A percentile compares a stretch with the other conserved stretches of the same genome.
These are phyloP conservation scores for Lerista edwardsae DNA, from an alignment of 2,797 vertebrate genomes.

Conservation along the genomic window DNA sequence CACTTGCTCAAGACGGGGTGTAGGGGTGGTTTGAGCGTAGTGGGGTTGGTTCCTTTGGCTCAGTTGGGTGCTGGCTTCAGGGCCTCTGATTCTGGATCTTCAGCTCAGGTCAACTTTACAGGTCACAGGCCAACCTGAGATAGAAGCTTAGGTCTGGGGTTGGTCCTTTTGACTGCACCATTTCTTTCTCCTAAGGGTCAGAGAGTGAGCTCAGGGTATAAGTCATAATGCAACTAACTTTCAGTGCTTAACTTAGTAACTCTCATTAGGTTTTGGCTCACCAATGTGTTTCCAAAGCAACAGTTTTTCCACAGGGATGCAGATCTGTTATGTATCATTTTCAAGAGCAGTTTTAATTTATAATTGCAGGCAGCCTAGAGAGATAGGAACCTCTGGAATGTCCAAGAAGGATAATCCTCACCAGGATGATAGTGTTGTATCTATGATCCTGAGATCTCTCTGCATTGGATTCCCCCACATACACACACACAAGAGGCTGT, in stretches of 20 bases:
- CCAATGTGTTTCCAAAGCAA: background rate
- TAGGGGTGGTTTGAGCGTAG: too few relatives aligned
- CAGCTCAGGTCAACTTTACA: too few relatives aligned
- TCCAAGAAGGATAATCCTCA: background rate
- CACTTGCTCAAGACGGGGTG: too few relatives aligned
- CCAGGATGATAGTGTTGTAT: background rate
- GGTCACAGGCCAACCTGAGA: too few relatives aligned
- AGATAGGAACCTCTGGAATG: background rate
- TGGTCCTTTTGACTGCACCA: too few relatives aligned
- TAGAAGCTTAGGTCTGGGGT: too few relatives aligned
- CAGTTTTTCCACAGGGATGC: background rate
- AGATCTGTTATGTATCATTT: background rate
- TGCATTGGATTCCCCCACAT: background rate
- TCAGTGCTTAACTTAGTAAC: background rate
- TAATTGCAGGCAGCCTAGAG: background rate
- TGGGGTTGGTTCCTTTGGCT: too few relatives aligned
- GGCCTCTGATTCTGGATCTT: too few relatives aligned
- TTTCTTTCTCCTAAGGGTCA: too few relatives aligned
- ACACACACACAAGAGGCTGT: background rate
- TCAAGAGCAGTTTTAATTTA: background rate
- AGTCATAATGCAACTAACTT: background rate
- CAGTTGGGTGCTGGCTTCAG: too few relatives aligned
- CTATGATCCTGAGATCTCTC: background rate
- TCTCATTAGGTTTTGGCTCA: background rate
- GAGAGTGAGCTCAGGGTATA: too few relatives aligned